Conservation (phyloP, 2,797 vertebrate genomes). For the Margarornis squamiger region DNA sequence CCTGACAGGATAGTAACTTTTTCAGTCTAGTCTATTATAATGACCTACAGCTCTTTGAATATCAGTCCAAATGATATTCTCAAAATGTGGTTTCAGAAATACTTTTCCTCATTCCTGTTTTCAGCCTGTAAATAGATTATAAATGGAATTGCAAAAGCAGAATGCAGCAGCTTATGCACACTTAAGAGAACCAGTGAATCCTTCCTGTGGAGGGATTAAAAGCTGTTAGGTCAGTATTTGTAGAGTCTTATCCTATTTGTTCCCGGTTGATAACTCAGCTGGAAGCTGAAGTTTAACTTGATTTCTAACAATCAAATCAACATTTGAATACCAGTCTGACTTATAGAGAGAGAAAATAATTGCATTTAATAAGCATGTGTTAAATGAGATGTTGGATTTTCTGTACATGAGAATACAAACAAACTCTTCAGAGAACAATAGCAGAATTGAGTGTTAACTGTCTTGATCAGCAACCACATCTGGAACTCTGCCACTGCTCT, state of each 20-base stretch:
- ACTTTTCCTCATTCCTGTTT: not conserved
- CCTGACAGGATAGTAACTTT: not conserved
- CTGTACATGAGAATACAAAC: not conserved
- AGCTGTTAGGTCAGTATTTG: not conserved
- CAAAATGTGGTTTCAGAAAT: slow-evolving; percentile 1
- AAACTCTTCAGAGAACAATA: not conserved
- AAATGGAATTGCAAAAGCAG: not conserved
- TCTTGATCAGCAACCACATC: not conserved
- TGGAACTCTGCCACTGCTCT: not conserved
- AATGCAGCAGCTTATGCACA: not conserved
- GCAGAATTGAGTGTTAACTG: not conserved
- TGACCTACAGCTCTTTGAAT: not conserved
- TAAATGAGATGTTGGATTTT: not conserved
- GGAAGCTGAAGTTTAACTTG: not conserved
- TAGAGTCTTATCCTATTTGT: not conserved
- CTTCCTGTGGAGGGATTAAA: not conserved
- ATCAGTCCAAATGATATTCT: not conserved
- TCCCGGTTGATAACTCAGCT: not conserved
- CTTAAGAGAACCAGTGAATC: not conserved
- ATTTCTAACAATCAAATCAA: not conserved
- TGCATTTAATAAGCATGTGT: not conserved
- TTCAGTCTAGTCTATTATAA: not conserved
- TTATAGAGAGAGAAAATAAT: not conserved
- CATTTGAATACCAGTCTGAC: not conserved
- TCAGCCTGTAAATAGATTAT: not conserved